Evolutionary conservation across 64 coral and sea anemone species (phyloP).

Genomic region (Dendrophyllia cribrosa): DNA sequence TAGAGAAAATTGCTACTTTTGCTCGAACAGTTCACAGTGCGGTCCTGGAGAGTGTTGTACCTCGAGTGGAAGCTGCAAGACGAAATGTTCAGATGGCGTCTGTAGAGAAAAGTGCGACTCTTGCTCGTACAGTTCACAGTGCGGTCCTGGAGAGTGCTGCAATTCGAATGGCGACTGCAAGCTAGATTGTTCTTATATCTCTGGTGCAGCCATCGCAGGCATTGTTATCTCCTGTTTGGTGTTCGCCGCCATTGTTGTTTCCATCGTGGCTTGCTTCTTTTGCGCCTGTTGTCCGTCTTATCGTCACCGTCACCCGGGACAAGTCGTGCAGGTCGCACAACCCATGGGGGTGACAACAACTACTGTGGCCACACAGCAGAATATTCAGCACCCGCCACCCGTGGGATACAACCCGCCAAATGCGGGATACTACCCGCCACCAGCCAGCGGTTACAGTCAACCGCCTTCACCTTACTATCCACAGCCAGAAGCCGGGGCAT

Average conservation of each 20-base stretch:
- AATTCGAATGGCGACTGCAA: neutral
- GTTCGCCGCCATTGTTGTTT: neutral
- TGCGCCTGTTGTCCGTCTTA: conserved; percentile 25
- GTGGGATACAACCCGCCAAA: too few relatives aligned
- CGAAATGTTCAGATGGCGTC: too few relatives aligned
- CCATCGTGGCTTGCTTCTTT: neutral
- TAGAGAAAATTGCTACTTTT: neutral
- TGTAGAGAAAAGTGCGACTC: too few relatives aligned
- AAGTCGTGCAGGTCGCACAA: neutral
- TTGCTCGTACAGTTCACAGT: too few relatives aligned
- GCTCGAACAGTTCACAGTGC: neutral
- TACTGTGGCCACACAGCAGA: neutral
- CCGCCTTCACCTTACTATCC: too few relatives aligned
- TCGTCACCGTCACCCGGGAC: neutral
- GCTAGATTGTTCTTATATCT: neutral
- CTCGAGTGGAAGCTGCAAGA: too few relatives aligned
- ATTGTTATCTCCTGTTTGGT: neutral
- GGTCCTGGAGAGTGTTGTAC: neutral
- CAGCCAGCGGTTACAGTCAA: neutral
- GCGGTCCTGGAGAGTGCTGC: conserved; percentile 27
- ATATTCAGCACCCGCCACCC: neutral
- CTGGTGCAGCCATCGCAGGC: neutral
- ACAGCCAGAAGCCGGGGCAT: too few relatives aligned
- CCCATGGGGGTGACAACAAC: neutral
- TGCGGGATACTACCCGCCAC: neutral